phyloP scores from a whole-genome alignment of 2,888 invertebrate species.

The Lamproptera curius region DNA sequence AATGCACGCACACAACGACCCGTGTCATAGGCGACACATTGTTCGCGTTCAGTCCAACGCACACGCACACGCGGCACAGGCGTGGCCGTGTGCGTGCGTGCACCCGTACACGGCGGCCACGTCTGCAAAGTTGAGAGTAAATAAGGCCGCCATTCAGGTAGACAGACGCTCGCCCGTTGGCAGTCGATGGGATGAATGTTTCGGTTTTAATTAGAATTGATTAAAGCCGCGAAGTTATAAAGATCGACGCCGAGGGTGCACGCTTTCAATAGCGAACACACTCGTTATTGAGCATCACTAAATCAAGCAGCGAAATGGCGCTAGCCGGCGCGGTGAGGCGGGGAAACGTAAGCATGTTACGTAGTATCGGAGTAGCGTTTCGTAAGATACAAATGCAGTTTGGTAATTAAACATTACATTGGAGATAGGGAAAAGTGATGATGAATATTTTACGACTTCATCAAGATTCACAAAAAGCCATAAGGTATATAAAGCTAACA shows the following conservation, averaged over 20 bases:
- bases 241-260: conserved; percentile 23
- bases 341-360: no score
- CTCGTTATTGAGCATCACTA: conserved; percentile 18
- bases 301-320: conserved; percentile 10
- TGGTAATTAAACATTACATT: no score
- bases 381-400: no score
- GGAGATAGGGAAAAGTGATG: no score
- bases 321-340: conserved; percentile 1
- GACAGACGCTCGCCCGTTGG: conserved; percentile 54
- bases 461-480: no score
- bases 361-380: no score
- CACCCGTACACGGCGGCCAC: conserved; percentile 24
- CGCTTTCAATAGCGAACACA: conserved; percentile 5
- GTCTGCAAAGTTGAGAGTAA: conserved; percentile 45
- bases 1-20: conserved; percentile 9
- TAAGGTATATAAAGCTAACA: no score
- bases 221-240: conserved; percentile 41
- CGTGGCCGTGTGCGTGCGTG: no score
- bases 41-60: conserved; percentile 27
- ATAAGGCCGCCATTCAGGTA: conserved; percentile 48
- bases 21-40: conserved; percentile 3
- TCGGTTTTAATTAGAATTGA: conserved; percentile 56
- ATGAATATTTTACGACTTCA: no score
- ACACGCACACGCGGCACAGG: conserved; percentile 25
- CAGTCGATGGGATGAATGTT: conserved; percentile 60